Base-by-base conservation (phyloP, 2,888 invertebrate genomes). In the Thecophora atra region DNA sequence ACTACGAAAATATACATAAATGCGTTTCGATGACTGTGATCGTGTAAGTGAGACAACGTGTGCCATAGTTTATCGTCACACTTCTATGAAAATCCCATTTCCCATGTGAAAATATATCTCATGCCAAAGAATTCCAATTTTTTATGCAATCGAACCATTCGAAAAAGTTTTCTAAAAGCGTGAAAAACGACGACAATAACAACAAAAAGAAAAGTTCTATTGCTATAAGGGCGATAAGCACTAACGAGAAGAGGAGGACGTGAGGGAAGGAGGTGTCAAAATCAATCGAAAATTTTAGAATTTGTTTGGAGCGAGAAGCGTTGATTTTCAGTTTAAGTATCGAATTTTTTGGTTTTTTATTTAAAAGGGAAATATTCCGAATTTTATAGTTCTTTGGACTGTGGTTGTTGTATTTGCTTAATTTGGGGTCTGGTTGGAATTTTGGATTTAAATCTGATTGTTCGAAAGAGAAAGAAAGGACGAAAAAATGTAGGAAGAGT, bases 281-380 rank as follows among this genome's bases (percentile, higher is more conserved):
- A 69, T 47, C 69, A 60, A 62, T 60, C 60, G 69, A 44, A 60
- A 62, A 60, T 26, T 60, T 60, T 44, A 58, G 47, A 58, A 24
- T 28, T 17, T 2, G 21, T 24, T 58, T n/a, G n/a, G n/a, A n/a
- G 24, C 26, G 28, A 15, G 24, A 15, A 28, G 58, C 26, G 28
- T 24, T 37, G 37, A 37, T 37, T 37, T 37, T 37, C 11, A 8
- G 1, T 37, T 37, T 37, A 11, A 11, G 37, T 37, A 37, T 11
- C 37, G 7, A 6, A 11, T 11, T 37, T 37, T 37, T 6, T 6
- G 1, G 6, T 6, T 37, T 2, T 37, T 37, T 2, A 0, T 37
- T 37, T 37, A 37, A 8, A 8, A 37, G 37, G 1, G 37, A n/a
- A n/a, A n/a, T n/a, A n/a, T n/a, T n/a, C n/a, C n/a, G n/a, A n/a